Evolutionary conservation across 2,797 vertebrate genomes (phyloP).

Genomic region (Gouania willdenowi): DNA sequence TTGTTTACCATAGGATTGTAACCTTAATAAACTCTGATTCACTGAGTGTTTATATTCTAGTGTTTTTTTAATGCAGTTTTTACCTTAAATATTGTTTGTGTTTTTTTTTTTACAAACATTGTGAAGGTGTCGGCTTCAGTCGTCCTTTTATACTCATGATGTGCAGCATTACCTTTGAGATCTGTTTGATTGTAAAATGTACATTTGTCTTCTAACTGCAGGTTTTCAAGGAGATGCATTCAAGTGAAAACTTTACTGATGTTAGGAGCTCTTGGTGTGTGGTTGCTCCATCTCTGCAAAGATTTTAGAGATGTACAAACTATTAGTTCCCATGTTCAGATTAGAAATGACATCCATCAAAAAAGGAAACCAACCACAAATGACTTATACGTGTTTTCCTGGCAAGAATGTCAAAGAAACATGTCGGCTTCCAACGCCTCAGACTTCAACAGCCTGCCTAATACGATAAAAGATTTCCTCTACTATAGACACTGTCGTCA

Average conservation of each 20-base stretch:
- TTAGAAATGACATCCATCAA: background rate
- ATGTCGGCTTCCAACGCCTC: conserved; percentile 25
- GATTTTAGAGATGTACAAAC: conserved; percentile 1
- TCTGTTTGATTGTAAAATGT: no score
- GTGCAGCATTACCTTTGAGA: no score
- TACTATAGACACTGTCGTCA: conserved; percentile 70
- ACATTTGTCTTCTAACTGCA: conserved; percentile 29
- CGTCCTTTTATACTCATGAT: no score
- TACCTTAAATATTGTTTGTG: no score
- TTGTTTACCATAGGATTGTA: no score
- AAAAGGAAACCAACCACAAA: background rate
- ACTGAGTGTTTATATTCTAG: no score
- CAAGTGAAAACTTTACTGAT: conserved; percentile 11
- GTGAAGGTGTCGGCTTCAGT: no score
- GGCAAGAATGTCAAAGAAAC: conserved; percentile 56
- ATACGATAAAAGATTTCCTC: conserved; percentile 65
- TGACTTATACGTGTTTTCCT: background rate
- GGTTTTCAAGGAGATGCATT: conserved; percentile 25
- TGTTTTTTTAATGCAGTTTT: no score
- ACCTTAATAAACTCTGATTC: no score
- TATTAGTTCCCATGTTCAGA: fast-evolving
- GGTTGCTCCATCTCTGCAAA: conserved; percentile 53
- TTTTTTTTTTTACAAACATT: no score
- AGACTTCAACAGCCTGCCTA: conserved; percentile 53
- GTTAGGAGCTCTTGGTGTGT: conserved; percentile 23